Percentiles rank a stretch among this genome's conserved stretches.
phyloP scores from a whole-genome alignment of 2,797 vertebrate genomes.

The Crypturellus tataupa region DNA sequence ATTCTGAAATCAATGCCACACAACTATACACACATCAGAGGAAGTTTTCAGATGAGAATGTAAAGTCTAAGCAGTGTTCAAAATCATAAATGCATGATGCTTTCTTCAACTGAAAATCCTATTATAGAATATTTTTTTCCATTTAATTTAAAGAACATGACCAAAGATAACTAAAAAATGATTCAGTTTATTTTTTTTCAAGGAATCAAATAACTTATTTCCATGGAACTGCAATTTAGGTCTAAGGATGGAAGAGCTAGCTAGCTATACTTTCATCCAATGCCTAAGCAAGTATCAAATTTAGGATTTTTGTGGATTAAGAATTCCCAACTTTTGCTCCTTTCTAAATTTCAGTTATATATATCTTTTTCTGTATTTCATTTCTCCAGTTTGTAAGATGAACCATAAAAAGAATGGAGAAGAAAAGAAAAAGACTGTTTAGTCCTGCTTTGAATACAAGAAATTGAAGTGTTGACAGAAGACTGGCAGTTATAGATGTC shows the following conservation, averaged over 20 bases:
- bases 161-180: slow-evolving; percentile 38
- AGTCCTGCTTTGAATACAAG: not conserved
- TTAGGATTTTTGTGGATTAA: not conserved
- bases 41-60: slow-evolving; percentile 20
- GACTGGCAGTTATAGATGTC: not conserved
- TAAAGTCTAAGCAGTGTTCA: not conserved
- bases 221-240: not conserved
- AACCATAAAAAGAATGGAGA: not conserved
- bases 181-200: slow-evolving; percentile 26
- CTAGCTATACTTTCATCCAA: not conserved
- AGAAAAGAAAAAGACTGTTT: not conserved
- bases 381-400: not conserved
- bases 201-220: slow-evolving; percentile 33
- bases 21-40: not conserved
- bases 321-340: not conserved
- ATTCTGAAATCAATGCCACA: slow-evolving; percentile 83
- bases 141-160: slow-evolving; percentile 44
- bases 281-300: not conserved
- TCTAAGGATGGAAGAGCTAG: not conserved
- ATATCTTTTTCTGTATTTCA: not conserved
- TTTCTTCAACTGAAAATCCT: not conserved
- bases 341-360: not conserved
- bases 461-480: not conserved
- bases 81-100: slow-evolving; percentile 20
- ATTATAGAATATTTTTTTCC: not conserved